A percentile compares a stretch with the other conserved stretches of the same genome.
Conservation (phyloP, 2,888 invertebrate species). For the Orthosia incerta region DNA sequence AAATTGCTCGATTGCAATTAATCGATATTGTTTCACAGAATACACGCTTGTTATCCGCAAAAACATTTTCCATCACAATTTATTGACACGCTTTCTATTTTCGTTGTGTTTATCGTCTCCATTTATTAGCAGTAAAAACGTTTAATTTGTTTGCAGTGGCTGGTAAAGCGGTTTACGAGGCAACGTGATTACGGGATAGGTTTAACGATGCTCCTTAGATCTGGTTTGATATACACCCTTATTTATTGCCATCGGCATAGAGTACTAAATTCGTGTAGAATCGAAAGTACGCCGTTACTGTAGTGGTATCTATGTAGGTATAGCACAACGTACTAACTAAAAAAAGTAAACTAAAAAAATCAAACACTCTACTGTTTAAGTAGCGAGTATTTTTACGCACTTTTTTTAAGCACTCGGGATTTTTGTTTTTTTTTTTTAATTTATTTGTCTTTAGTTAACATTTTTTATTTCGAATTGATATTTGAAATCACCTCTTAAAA, state of each 20-base stretch:
- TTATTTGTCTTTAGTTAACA: too few relatives aligned
- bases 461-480: too few relatives aligned
- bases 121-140: constrained; percentile 79
- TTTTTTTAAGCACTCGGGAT: too few relatives aligned
- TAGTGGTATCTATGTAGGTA: too few relatives aligned
- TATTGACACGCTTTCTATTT: constrained; percentile 65
- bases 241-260: constrained; percentile 55
- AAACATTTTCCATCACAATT: constrained; percentile 31
- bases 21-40: background rate
- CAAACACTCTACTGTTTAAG: too few relatives aligned
- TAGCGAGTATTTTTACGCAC: too few relatives aligned
- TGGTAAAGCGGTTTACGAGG: constrained; percentile 82
- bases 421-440: too few relatives aligned
- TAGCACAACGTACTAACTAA: too few relatives aligned
- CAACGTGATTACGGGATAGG: constrained; percentile 79
- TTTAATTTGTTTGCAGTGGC: constrained; percentile 83
- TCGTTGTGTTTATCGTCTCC: constrained; percentile 71
- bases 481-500: too few relatives aligned
- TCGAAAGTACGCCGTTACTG: background rate
- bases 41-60: background rate
- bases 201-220: constrained; percentile 80
- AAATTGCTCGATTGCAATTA: too few relatives aligned
- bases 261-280: constrained; percentile 23
- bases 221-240: constrained; percentile 73
- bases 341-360: too few relatives aligned